Conservation (phyloP, 2,113 vertebrate genomes). For the Pseudopipra pipra region DNA sequence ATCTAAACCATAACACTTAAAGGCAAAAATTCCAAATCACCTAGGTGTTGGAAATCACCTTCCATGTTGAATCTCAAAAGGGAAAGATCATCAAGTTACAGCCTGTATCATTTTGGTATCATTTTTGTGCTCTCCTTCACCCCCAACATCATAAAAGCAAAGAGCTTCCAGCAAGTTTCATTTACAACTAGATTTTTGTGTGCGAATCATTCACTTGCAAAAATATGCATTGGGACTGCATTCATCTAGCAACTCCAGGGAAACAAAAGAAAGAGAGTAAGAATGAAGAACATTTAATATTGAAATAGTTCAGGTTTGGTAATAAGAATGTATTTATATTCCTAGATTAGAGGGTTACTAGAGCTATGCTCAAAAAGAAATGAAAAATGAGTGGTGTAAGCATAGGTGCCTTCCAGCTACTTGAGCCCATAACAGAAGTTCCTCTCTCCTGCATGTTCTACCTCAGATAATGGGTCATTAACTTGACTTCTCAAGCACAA, state of each 20-base stretch:
- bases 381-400: not conserved
- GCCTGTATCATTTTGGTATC: not conserved
- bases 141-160: not conserved
- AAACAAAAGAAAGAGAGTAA: not conserved
- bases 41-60: not conserved
- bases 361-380: not conserved
- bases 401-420: not conserved
- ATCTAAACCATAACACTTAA: not conserved
- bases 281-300: not conserved
- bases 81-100: not conserved
- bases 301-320: not conserved
- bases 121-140: not conserved
- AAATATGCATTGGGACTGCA: not conserved
- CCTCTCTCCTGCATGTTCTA: not conserved
- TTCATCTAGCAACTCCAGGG: not conserved
- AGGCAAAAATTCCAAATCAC: not conserved
- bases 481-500: not conserved
- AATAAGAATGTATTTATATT: not conserved
- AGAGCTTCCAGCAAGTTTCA: not conserved
- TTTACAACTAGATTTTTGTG: constrained; percentile 9
- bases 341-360: not conserved
- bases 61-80: not conserved
- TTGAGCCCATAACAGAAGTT: not conserved
- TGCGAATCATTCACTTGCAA: constrained; percentile 1
- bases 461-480: not conserved